phyloP scores from a whole-genome alignment of 2,888 invertebrate genomes.

The Parascotia fuliginaria region DNA sequence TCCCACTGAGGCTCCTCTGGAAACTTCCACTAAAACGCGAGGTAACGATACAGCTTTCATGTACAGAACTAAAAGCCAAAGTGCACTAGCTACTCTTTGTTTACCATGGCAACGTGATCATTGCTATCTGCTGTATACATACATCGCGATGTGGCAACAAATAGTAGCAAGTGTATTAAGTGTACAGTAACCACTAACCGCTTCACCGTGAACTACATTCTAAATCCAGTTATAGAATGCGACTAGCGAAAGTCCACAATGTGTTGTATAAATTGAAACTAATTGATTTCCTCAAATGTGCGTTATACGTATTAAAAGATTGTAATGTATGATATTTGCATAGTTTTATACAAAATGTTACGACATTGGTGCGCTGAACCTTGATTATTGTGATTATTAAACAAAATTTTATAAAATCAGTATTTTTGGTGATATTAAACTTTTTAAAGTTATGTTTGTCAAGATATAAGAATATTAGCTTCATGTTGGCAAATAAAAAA shows the following conservation, averaged over 20 bases:
- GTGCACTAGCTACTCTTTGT: constrained; percentile 8
- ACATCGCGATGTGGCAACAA: constrained; percentile 5
- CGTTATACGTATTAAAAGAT: background rate
- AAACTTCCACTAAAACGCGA: constrained; percentile 79
- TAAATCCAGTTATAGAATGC: constrained; percentile 35
- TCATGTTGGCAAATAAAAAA: too few relatives aligned
- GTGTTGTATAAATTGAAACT: constrained; percentile 23
- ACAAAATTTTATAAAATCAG: too few relatives aligned
- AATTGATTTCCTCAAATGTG: constrained; percentile 20
- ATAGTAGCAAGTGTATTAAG: constrained; percentile 9
- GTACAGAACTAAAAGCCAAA: constrained; percentile 3
- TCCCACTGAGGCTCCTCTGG: constrained; percentile 75
- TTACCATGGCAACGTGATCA: background rate
- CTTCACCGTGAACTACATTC: constrained; percentile 43
- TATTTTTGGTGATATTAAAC: too few relatives aligned
- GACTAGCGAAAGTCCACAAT: constrained; percentile 35
- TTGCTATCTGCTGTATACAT: background rate
- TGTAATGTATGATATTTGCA: constrained; percentile 9
- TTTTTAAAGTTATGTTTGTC: too few relatives aligned
- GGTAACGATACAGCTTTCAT: constrained; percentile 58
- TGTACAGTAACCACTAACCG: constrained; percentile 26
- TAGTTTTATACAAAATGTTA: background rate
- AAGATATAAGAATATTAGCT: too few relatives aligned
- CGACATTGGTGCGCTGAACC: too few relatives aligned
- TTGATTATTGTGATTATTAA: too few relatives aligned